Percentiles rank a stretch among this genome's conserved stretches.
Evolutionary conservation across 2,888 invertebrate genomes (phyloP).

Genomic region (Nycteola revayana): DNA sequence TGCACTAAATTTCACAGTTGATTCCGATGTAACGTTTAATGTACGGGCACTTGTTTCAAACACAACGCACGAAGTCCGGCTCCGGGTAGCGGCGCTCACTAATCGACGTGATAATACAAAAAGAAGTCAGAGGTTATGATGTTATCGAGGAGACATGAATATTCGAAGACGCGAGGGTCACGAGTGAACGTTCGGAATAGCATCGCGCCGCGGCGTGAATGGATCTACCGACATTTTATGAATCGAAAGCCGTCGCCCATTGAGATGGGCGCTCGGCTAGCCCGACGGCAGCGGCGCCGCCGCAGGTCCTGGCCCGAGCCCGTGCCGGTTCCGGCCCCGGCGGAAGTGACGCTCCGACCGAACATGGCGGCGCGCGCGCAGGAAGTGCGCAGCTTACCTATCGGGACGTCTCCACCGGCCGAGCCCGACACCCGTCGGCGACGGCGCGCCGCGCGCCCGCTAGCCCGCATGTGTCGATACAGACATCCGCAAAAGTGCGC

Average conservation of each 20-base stretch:
- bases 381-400: slow-evolving; percentile 82
- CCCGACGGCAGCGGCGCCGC: slow-evolving; percentile 47
- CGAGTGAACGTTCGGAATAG: slow-evolving; percentile 76
- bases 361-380: slow-evolving; percentile 80
- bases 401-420: slow-evolving; percentile 70
- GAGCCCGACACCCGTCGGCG: slow-evolving; percentile 50
- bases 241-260: slow-evolving; percentile 77
- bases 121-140: slow-evolving; percentile 79
- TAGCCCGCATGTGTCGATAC: slow-evolving; percentile 67
- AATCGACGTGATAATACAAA: slow-evolving; percentile 77
- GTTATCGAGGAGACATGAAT: slow-evolving; percentile 81
- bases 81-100: slow-evolving; percentile 64
- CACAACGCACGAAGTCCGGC: slow-evolving; percentile 72
- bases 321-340: slow-evolving; percentile 65
- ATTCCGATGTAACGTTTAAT: slow-evolving; percentile 49
- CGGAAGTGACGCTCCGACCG: slow-evolving; percentile 77
- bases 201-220: slow-evolving; percentile 76
- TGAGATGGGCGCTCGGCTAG: slow-evolving; percentile 55
- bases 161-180: slow-evolving; percentile 81
- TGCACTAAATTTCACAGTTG: slow-evolving; percentile 71
- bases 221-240: slow-evolving; percentile 81
- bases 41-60: slow-evolving; percentile 70
- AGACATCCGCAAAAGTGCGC: slow-evolving; percentile 75
- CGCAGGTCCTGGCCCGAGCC: slow-evolving; percentile 51
- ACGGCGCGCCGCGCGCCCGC: slow-evolving; percentile 46